These are phyloP conservation scores for Coendou prehensilis DNA, from an alignment of 2,797 vertebrate genomes.

Conservation along the genomic window DNA sequence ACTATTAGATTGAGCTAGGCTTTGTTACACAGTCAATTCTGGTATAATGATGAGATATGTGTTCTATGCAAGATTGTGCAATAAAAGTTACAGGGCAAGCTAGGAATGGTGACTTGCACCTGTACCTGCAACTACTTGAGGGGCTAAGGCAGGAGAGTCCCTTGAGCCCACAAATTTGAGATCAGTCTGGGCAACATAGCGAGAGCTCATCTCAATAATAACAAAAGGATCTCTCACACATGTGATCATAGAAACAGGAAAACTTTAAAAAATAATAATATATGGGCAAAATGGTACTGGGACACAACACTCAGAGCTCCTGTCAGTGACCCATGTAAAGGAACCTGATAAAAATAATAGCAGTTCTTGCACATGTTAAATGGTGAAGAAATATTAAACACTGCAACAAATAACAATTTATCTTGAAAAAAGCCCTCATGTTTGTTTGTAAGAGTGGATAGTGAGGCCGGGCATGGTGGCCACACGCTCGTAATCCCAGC, in stretches of 20 bases:
- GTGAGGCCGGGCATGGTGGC: not conserved
- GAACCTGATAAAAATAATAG: constrained; percentile 28
- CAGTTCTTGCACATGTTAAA: constrained; percentile 3
- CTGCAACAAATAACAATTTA: not conserved
- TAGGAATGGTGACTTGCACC: not conserved
- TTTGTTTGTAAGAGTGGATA: not conserved
- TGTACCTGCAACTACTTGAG: not conserved
- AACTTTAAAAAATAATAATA: not conserved
- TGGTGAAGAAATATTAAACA: constrained; percentile 2
- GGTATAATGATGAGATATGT: not conserved
- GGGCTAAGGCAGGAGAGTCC: not conserved
- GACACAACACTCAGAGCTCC: not conserved
- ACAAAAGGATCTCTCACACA: not conserved
- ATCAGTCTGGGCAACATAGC: not conserved
- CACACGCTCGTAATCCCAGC: not conserved
- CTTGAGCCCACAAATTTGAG: not conserved
- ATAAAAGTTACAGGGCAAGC: not conserved
- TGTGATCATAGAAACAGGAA: not conserved
- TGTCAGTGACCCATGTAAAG: not conserved
- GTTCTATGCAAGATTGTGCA: constrained; percentile 29
- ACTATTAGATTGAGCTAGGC: not conserved
- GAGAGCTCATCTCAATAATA: not conserved
- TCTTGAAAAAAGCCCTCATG: not conserved
- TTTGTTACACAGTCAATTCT: not conserved
- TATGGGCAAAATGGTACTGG: not conserved